These are phyloP conservation scores for Nomada lathburiana DNA, from an alignment of 2,888 invertebrate genomes.

Conservation along the genomic window DNA sequence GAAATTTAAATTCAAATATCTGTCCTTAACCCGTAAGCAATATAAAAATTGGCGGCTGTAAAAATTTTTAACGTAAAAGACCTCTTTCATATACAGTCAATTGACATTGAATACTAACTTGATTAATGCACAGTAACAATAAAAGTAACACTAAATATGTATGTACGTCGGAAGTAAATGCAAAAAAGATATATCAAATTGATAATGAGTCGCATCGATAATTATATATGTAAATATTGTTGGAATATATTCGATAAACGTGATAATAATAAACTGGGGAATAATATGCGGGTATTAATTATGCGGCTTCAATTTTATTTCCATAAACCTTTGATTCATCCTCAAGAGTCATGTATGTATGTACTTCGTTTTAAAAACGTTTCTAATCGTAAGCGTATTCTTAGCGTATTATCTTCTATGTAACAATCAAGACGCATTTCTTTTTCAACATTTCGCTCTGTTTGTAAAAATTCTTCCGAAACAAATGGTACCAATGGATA, in stretches of 20 bases:
- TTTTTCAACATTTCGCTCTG: conserved; percentile 20
- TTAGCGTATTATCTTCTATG: conserved; percentile 31
- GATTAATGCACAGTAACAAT: conserved; percentile 14
- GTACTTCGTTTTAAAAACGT: conserved; percentile 40
- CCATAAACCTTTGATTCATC: conserved; percentile 49
- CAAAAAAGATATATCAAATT: conserved; percentile 23
- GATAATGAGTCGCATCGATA: conserved; percentile 32
- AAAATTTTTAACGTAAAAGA: background rate
- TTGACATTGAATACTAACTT: background rate
- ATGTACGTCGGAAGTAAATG: conserved; percentile 20
- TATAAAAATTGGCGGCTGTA: background rate
- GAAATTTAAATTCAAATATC: background rate
- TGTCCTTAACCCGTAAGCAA: background rate
- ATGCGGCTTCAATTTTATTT: conserved; percentile 66
- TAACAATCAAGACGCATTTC: conserved; percentile 34
- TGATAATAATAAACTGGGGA: conserved; percentile 64
- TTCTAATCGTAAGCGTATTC: conserved; percentile 29
- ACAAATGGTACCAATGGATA: conserved; percentile 14
- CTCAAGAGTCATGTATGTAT: conserved; percentile 20
- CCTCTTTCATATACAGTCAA: conserved; percentile 7
- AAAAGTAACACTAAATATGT: conserved; percentile 3
- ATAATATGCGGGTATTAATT: conserved; percentile 62
- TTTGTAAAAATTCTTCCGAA: background rate
- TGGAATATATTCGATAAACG: conserved; percentile 34
- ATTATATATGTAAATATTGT: conserved; percentile 34